Evolutionary conservation across 2,113 vertebrate species (phyloP).

Genomic region (Cephalopterus ornatus): DNA sequence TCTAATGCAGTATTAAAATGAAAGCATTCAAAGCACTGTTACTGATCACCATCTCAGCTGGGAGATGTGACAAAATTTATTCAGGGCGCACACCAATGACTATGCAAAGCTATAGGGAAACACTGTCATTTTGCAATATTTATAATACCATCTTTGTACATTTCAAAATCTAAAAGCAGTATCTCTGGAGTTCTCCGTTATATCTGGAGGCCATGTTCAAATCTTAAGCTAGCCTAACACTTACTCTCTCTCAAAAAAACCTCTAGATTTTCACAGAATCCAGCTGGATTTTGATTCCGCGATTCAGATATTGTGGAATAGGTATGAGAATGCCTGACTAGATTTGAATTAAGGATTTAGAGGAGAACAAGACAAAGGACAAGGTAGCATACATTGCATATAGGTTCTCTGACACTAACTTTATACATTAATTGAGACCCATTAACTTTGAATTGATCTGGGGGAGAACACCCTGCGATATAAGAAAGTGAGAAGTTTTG

Average conservation of each 20-base stretch:
- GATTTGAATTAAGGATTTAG: not conserved
- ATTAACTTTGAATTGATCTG: not conserved
- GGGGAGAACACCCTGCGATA: not conserved
- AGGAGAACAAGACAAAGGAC: not conserved
- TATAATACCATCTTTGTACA: not conserved
- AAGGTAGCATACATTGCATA: not conserved
- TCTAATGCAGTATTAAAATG: not conserved
- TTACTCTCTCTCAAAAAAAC: not conserved
- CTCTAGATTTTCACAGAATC: not conserved
- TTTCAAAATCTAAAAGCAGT: not conserved
- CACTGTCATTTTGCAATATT: not conserved
- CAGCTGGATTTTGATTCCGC: not conserved
- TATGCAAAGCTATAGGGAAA: not conserved
- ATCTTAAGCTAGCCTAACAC: not conserved
- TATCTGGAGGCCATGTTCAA: not conserved
- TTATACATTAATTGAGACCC: not conserved
- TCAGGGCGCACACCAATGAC: not conserved
- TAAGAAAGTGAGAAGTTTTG: not conserved
- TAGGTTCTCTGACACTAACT: not conserved
- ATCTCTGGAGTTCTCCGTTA: not conserved
- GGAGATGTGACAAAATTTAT: not conserved
- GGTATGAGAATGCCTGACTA: not conserved
- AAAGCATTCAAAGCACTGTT: not conserved
- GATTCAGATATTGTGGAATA: not conserved
- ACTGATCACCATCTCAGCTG: not conserved